Percentiles rank a stretch among this genome's conserved stretches.
phyloP scores from a whole-genome alignment of 2,113 vertebrate species.

The Chunga burmeisteri region DNA sequence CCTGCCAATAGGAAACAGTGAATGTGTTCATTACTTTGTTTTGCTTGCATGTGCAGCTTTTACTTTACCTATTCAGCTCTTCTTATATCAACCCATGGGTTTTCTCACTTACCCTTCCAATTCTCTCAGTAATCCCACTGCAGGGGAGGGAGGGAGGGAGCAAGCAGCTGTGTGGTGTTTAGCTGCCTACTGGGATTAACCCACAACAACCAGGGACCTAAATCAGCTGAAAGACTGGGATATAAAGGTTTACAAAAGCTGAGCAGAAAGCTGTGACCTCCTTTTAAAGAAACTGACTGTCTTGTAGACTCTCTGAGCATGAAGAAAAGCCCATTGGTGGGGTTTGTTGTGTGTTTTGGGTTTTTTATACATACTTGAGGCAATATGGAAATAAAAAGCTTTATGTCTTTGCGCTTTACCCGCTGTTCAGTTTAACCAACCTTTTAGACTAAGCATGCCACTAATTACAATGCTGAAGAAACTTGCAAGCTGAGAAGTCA shows the following conservation, averaged over 20 bases:
- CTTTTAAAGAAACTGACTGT: neutral
- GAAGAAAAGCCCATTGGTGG: neutral
- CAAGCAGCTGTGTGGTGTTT: neutral
- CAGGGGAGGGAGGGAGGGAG: neutral
- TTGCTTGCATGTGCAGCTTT: neutral
- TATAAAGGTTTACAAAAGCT: neutral
- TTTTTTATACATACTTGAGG: neutral
- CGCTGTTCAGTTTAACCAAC: neutral
- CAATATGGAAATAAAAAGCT: neutral
- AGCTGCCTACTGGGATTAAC: neutral
- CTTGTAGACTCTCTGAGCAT: neutral
- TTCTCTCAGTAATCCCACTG: neutral
- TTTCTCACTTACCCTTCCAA: neutral
- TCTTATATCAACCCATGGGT: neutral
- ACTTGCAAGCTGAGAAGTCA: neutral
- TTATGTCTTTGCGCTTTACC: neutral
- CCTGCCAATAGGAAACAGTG: neutral
- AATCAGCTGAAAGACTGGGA: neutral
- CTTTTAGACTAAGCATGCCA: fast-evolving
- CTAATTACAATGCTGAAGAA: neutral
- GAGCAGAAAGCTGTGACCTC: neutral
- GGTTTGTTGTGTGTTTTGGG: neutral
- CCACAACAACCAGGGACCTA: no score
- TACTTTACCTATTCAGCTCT: neutral
- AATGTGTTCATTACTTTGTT: neutral